Base-by-base conservation (phyloP, 2,888 invertebrate species). In the Parnassius apollo region DNA sequence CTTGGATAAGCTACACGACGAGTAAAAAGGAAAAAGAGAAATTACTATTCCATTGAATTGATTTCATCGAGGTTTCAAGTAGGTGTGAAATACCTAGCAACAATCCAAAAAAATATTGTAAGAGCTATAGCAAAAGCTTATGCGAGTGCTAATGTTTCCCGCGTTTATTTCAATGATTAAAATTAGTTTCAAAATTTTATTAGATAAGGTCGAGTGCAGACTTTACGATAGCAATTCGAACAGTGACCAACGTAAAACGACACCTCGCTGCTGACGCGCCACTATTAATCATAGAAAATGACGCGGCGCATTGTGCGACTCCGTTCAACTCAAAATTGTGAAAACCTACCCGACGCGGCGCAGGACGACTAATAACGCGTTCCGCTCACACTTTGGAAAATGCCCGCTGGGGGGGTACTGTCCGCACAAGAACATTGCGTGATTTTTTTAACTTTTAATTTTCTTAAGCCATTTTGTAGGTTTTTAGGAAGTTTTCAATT, bases 271-370 rank as follows among this genome's bases (percentile, higher is more conserved):
- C 71, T 74, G 76, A 77, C 79, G 79, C 80, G 80, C 75, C 78
- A 72, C 87, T 83, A 91, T 90, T 89, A 90, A 90, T 91, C 90
- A 90, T 89, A 87, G 87, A 86, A 86, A 89, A 89, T 90, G 88
- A 88, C 86, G 79, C 74, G 73, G 75, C 74, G 80, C 82, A 86
- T 88, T 88, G 89, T 85, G 80, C 77, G 81, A 81, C 78, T 79
- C 79, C 71, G 77, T 71, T 77, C 76, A 71, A 82, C 81, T 87
- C 88, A 90, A 91, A 91, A 91, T 88, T 91, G 89, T 91, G 90
- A 91, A 91, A 91, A 91, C 90, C 90, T 90, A 87, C 83, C 85
- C 77, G 79, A 72, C 76, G 81, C 76, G 77, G 78, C 72, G 69
- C 71, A 67, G 75, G 72, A 79, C 85, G 82, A 88, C 90, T 91